Evolutionary conservation across 2,888 invertebrate species (phyloP).

Genomic region (Zonitis immaculata): DNA sequence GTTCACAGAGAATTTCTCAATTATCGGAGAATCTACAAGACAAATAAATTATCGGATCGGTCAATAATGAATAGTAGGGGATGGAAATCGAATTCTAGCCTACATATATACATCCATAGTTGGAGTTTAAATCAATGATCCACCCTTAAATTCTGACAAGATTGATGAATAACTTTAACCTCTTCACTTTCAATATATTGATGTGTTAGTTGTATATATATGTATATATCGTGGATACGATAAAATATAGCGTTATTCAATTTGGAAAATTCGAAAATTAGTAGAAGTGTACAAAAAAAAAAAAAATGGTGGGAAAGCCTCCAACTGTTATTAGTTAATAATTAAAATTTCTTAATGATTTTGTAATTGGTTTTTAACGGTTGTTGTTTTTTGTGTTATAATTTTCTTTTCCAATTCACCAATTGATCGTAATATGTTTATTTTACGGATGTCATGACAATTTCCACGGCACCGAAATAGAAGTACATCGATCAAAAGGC

Average conservation of each 20-base stretch:
- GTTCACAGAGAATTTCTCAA: not conserved
- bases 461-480: too few species aligned
- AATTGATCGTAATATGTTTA: too few species aligned
- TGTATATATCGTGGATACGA: not conserved
- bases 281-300: too few species aligned
- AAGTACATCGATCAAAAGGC: too few species aligned
- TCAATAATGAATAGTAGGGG: not conserved
- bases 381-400: too few species aligned
- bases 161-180: slow-evolving; percentile 28
- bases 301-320: too few species aligned
- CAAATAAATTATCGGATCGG: not conserved
- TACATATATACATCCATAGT: not conserved
- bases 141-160: slow-evolving; percentile 15
- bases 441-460: too few species aligned
- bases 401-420: too few species aligned
- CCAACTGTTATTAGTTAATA: too few species aligned
- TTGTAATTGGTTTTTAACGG: too few species aligned
- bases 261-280: too few species aligned
- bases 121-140: slow-evolving; percentile 24
- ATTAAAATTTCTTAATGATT: too few species aligned
- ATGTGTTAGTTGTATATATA: slow-evolving; percentile 9
- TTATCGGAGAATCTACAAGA: not conserved
- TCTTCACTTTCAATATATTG: slow-evolving; percentile 13
- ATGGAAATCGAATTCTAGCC: not conserved
- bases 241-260: not conserved